phyloP scores from a whole-genome alignment of 2,888 invertebrate species.

The Ophion costatus region DNA sequence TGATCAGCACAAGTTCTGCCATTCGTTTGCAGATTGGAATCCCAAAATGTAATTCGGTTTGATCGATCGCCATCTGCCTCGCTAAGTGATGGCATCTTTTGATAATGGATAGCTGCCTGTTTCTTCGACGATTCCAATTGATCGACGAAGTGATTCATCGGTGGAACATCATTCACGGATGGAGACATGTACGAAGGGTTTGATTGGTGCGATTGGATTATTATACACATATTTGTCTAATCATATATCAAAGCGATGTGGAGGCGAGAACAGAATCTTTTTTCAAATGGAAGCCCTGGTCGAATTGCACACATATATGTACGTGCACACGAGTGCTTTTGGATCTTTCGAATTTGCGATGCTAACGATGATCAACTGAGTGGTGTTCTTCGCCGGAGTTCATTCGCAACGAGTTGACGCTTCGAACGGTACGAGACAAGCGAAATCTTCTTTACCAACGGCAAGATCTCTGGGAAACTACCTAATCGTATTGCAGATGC shows the following conservation, averaged over 20 bases:
- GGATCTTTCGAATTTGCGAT: not conserved
- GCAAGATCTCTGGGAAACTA: conserved; percentile 26
- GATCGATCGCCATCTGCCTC: conserved; percentile 3
- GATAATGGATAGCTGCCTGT: not conserved
- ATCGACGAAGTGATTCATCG: too few species aligned
- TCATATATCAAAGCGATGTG: too few species aligned
- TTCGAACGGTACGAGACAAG: conserved; percentile 4
- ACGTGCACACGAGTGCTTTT: not conserved
- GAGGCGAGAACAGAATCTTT: not conserved
- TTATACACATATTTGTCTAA: too few species aligned
- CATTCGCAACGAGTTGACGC: conserved; percentile 47
- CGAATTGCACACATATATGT: conserved; percentile 55
- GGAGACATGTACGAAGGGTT: too few species aligned
- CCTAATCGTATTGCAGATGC: too few species aligned
- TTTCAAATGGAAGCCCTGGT: conserved; percentile 43
- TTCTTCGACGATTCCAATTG: not conserved
- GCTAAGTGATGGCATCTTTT: not conserved
- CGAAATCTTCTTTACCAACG: conserved; percentile 67
- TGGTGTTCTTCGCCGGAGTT: conserved; percentile 68
- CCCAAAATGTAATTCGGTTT: not conserved
- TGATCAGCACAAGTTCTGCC: not conserved
- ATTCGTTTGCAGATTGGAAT: not conserved
- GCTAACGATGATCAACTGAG: conserved; percentile 9
- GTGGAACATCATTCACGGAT: too few species aligned
- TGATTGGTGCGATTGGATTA: too few species aligned